A percentile compares a stretch with the other conserved stretches of the same genome.
These are phyloP conservation scores for Xiphorhynchus elegans DNA, from an alignment of 2,113 vertebrate genomes.

Conservation along the genomic window DNA sequence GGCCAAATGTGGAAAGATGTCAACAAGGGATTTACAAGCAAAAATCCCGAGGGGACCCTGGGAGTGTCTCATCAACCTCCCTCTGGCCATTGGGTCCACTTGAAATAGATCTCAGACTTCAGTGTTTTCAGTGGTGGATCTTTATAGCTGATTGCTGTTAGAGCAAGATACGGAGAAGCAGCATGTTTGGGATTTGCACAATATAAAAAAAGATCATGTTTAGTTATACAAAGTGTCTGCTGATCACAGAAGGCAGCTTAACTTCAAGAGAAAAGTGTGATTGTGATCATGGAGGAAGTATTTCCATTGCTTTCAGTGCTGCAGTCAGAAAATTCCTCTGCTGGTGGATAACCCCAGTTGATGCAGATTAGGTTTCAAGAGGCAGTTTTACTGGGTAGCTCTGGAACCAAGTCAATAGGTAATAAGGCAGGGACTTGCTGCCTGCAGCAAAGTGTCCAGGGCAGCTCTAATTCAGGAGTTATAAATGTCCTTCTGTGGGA, in stretches of 20 bases:
- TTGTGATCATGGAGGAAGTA: not conserved
- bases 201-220: not conserved
- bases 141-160: not conserved
- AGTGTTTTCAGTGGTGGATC: not conserved
- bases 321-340: not conserved
- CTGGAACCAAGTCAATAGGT: not conserved
- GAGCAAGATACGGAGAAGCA: not conserved
- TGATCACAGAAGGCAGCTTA: not conserved
- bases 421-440: not conserved
- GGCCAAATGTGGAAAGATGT: not conserved
- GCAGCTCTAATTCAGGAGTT: not conserved
- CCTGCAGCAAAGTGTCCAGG: not conserved
- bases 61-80: not conserved
- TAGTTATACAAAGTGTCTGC: not conserved
- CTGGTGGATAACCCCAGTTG: not conserved
- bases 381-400: not conserved
- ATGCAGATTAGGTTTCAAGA: not conserved
- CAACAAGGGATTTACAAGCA: not conserved
- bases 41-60: not conserved
- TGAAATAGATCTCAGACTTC: not conserved
- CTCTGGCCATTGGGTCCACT: not conserved
- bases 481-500: not conserved
- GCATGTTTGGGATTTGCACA: not conserved
- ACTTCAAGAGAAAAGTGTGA: not conserved
- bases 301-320: not conserved